A percentile compares a stretch with the other conserved stretches of the same genome.
Evolutionary conservation across 2,113 vertebrate species (phyloP).

Genomic region (Pelecanus crispus): DNA sequence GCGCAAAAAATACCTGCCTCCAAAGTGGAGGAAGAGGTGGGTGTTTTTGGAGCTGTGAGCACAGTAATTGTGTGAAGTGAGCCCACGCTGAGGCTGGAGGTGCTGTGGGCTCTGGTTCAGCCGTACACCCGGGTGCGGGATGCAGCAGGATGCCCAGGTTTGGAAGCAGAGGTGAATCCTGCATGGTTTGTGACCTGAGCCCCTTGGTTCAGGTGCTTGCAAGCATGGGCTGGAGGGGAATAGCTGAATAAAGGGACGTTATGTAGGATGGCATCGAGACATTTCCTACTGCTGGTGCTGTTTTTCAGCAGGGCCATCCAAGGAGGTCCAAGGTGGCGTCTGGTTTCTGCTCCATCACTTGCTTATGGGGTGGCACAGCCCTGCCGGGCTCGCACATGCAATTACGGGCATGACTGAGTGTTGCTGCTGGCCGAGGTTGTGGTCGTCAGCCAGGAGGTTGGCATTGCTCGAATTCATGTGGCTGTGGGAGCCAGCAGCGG

Average conservation of each 20-base stretch:
- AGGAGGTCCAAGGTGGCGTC: not conserved
- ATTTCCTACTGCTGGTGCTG: not conserved
- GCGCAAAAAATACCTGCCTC: not conserved
- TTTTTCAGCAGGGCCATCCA: not conserved
- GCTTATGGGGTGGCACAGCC: not conserved
- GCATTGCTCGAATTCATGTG: not conserved
- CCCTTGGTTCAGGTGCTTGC: not conserved
- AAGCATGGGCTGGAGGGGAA: not conserved
- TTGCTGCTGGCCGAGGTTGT: not conserved
- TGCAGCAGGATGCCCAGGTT: not conserved
- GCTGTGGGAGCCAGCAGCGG: not conserved
- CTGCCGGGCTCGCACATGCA: rapidly evolving
- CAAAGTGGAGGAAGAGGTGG: not conserved
- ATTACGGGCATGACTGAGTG: rapidly evolving
- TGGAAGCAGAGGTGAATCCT: not conserved
- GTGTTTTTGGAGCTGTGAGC: not conserved
- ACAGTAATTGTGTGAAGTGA: not conserved
- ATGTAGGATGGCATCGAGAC: not conserved
- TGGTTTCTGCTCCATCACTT: not conserved
- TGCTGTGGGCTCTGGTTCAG: not conserved
- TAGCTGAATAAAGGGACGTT: not conserved
- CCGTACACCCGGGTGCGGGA: rapidly evolving
- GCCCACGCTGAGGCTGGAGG: not conserved
- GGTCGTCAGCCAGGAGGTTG: not conserved
- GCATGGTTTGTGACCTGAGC: not conserved